Base-by-base conservation (phyloP, 2,797 vertebrate species). In the Nothura maculosa region DNA sequence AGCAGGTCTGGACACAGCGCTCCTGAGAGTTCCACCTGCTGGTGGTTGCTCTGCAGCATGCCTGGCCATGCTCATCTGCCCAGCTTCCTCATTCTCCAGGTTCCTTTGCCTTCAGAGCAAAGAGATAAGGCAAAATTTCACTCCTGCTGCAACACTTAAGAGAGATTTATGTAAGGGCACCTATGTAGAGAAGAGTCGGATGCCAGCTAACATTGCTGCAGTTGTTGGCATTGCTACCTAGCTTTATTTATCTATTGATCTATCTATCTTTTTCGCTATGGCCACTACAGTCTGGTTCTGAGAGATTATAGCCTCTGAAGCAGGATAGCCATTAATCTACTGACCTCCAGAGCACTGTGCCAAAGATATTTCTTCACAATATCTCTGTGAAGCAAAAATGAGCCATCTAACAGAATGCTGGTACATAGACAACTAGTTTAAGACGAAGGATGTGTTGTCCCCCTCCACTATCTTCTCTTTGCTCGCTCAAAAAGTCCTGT, bases 321-420 rank as follows among this genome's bases (percentile, higher is more conserved):
- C 32, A 64, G 47, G 38, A 69, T 34, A n/a, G 27, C 84, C 58
- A 48, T 89, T 92, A 85, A 92, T 92, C 69, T 85, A 81, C 70
- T 89, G 82, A 96, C 78, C 58, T 75, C 76, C 80, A 89, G 85
- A 74, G 27, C 85, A 78, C 48, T 6, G 3, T 57, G 92, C 50
- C 42, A 66, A 91, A 90, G 62, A 79, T 68, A 87, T 89, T 93
- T 75, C 72, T 92, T 89, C 43, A 48, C 47, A 68, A 83, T 90
- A 54, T 45, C 87, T 83, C 89, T 50, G 48, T 50, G 45, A 73
- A 91, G 75, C 32, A 83, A 78, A 85, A 83, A 82, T 14, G 27
- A 92, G 40, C 67, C 32, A 67, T 76, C 82, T 82, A 86, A 66
- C 40, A 81, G 62, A 85, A 52, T 79, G 75, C 40, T 72, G 68